Conservation (phyloP, 2,888 invertebrate species). For the Ischnura elegans region DNA sequence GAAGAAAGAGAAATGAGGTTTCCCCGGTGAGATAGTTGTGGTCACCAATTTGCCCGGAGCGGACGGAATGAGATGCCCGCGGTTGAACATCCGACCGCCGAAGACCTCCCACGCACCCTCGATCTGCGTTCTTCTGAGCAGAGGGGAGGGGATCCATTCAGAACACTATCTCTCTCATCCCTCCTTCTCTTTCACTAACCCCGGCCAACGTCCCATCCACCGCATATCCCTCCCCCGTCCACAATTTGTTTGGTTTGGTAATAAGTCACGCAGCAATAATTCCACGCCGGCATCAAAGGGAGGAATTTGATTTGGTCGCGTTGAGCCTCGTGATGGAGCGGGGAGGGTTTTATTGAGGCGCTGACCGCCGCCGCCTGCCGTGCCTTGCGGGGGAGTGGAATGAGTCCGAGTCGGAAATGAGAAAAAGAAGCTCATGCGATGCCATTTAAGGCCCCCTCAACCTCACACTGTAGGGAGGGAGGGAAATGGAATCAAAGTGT, state of each 20-base stretch:
- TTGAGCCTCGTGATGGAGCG: conserved; percentile 24
- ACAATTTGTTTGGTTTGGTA: conserved; percentile 58
- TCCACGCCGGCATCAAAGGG: background rate
- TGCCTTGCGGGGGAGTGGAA: background rate
- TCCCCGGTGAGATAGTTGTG: conserved; percentile 34
- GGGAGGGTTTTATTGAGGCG: background rate
- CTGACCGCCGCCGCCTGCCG: background rate
- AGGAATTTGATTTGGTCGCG: conserved; percentile 20
- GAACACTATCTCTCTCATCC: background rate
- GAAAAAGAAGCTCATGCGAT: background rate
- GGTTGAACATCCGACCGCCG: background rate
- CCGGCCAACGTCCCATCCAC: background rate
- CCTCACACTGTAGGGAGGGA: background rate
- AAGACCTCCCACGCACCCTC: conserved; percentile 59
- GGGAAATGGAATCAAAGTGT: background rate
- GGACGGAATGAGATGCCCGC: conserved; percentile 11
- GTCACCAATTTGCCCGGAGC: conserved; percentile 30
- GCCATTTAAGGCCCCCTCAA: background rate
- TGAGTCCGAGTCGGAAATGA: conserved; percentile 8
- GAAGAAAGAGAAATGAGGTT: conserved; percentile 1
- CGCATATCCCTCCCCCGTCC: too few relatives aligned
- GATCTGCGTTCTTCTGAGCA: background rate
- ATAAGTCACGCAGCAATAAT: conserved; percentile 48
- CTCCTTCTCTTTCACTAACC: background rate
- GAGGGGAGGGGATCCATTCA: background rate